phyloP scores from a whole-genome alignment of 2,888 invertebrate genomes.

The Scrobipalpa atriplicella region DNA sequence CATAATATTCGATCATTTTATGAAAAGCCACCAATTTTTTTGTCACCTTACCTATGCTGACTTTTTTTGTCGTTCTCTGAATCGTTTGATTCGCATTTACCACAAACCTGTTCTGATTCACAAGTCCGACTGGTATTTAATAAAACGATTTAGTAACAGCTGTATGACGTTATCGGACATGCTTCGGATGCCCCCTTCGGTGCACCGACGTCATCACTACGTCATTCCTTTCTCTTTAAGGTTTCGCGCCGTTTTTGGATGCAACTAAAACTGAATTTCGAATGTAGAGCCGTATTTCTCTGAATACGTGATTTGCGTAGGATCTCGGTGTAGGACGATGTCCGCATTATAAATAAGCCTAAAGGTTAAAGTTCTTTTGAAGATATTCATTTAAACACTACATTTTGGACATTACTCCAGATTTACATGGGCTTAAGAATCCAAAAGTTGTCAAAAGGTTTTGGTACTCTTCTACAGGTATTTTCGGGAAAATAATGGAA shows the following conservation, averaged over 20 bases:
- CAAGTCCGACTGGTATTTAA: neutral
- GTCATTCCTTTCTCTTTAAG: constrained; percentile 32
- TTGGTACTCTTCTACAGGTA: too few species aligned
- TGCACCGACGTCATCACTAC: constrained; percentile 61
- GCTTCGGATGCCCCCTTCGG: constrained; percentile 49
- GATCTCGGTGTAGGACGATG: neutral
- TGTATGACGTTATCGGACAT: constrained; percentile 64
- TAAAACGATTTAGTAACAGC: constrained; percentile 4
- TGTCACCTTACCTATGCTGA: too few species aligned
- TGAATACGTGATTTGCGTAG: neutral
- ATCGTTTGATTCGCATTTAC: too few species aligned
- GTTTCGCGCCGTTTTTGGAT: constrained; percentile 30
- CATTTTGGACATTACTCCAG: neutral
- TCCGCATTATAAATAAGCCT: neutral
- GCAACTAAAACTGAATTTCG: neutral
- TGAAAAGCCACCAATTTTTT: too few species aligned
- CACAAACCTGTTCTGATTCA: neutral
- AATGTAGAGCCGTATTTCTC: constrained; percentile 6
- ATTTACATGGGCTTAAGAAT: too few species aligned
- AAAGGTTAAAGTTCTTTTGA: neutral
- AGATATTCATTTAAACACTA: neutral
- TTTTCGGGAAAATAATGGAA: too few species aligned
- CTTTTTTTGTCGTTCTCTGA: too few species aligned
- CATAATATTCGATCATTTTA: too few species aligned
- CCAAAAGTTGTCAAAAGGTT: too few species aligned